Percentiles rank a stretch among this genome's conserved stretches.
These are phyloP conservation scores for Cephalotes varians DNA, from an alignment of 2,888 invertebrate genomes.

Conservation along the genomic window DNA sequence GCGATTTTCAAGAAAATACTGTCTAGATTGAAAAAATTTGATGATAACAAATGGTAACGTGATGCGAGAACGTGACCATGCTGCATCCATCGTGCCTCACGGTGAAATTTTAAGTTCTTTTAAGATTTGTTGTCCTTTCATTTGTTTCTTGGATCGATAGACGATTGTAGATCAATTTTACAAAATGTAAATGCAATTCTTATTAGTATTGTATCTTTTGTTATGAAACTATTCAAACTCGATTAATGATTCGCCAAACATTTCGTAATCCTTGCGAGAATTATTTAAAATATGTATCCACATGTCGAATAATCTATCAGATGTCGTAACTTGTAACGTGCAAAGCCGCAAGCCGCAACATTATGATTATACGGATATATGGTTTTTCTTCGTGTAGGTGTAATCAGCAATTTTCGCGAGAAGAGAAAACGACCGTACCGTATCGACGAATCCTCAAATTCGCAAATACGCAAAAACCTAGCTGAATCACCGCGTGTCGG, in stretches of 20 bases:
- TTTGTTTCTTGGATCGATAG: neutral
- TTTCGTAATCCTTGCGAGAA: neutral
- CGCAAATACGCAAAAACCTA: slow-evolving; percentile 44
- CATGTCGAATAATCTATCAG: neutral
- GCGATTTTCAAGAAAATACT: neutral
- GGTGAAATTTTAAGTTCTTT: neutral
- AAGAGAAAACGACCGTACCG: slow-evolving; percentile 7
- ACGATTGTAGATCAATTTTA: neutral
- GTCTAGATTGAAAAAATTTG: neutral
- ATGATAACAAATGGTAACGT: neutral
- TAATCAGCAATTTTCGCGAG: neutral
- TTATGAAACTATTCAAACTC: neutral
- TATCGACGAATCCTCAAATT: slow-evolving; percentile 26
- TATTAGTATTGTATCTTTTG: neutral
- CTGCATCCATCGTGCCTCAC: no score
- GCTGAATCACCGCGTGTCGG: slow-evolving; percentile 44
- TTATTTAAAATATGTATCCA: neutral
- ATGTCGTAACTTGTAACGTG: neutral
- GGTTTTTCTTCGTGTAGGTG: neutral
- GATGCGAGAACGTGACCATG: neutral
- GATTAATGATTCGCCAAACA: neutral
- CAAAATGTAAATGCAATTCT: neutral
- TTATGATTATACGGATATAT: slow-evolving; percentile 12
- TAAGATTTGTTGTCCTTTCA: no score
- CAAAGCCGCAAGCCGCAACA: neutral